phyloP scores from a whole-genome alignment of 2,888 invertebrate genomes.

The Iselma pallidipennis region DNA sequence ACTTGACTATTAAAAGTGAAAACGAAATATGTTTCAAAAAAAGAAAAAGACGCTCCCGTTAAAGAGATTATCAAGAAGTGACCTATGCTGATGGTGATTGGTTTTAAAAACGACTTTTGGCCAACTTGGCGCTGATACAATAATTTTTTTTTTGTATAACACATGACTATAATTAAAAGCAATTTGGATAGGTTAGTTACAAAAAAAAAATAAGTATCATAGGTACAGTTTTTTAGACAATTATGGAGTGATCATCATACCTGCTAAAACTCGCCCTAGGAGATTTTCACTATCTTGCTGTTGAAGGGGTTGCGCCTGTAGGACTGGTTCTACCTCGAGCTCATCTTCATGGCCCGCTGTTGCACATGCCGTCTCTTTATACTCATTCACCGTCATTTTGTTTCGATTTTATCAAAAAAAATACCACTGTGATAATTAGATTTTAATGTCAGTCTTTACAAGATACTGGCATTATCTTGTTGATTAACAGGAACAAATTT shows the following conservation, averaged over 20 bases:
- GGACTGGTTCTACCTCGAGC: constrained; percentile 49
- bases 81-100: constrained; percentile 6
- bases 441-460: not conserved
- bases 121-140: not conserved
- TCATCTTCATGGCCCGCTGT: constrained; percentile 52
- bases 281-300: constrained; percentile 58
- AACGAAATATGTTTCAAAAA: constrained; percentile 41
- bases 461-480: not conserved
- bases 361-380: constrained; percentile 59
- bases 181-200: constrained; percentile 21
- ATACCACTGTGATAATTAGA: not conserved
- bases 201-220: no score
- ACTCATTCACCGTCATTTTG: constrained; percentile 62
- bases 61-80: constrained; percentile 29
- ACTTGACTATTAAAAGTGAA: constrained; percentile 44
- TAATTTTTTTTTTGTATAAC: not conserved
- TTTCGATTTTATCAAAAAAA: not conserved
- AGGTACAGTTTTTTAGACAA: no score
- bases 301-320: constrained; percentile 50
- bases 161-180: not conserved
- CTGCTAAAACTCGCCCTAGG: constrained; percentile 63
- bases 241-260: constrained; percentile 47
- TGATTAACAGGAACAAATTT: not conserved
- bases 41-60: constrained; percentile 33
- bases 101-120: not conserved